Percentiles rank a stretch among this genome's conserved stretches.
Conservation (phyloP, 1,140 invertebrate genomes). For the Aphelinus atriplicis region DNA sequence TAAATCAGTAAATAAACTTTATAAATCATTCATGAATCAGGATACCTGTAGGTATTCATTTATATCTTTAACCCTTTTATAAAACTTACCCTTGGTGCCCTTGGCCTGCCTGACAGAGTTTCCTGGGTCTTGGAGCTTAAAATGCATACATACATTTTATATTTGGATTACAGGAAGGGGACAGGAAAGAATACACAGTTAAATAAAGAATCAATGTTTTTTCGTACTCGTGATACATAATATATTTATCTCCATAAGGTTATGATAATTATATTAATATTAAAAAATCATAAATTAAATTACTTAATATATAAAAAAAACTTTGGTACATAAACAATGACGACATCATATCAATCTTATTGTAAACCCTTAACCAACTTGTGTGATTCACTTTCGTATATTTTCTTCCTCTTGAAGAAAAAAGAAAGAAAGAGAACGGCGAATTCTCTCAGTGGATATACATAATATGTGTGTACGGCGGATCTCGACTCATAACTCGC, state of each 20-base stretch:
- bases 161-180: too few species aligned
- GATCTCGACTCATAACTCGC: conserved; percentile 1
- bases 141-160: too few species aligned
- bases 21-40: conserved; percentile 32
- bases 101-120: too few species aligned
- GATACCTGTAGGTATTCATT: too few species aligned
- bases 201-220: background rate
- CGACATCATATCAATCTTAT: conserved; percentile 40
- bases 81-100: too few species aligned
- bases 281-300: conserved; percentile 63
- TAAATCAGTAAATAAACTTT: conserved; percentile 38
- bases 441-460: background rate
- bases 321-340: conserved; percentile 67
- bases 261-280: conserved; percentile 64
- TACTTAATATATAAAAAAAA: conserved; percentile 61
- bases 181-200: too few species aligned
- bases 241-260: conserved; percentile 63
- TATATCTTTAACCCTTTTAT: too few species aligned
- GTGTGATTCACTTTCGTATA: conserved; percentile 1
- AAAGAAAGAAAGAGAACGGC: conserved; percentile 9
- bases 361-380: conserved; percentile 36
- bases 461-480: background rate
- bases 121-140: too few species aligned
- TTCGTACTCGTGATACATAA: conserved; percentile 56
- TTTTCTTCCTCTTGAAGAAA: background rate